Conservation (phyloP, 2,888 invertebrate genomes). For the Xylocampa areola region DNA sequence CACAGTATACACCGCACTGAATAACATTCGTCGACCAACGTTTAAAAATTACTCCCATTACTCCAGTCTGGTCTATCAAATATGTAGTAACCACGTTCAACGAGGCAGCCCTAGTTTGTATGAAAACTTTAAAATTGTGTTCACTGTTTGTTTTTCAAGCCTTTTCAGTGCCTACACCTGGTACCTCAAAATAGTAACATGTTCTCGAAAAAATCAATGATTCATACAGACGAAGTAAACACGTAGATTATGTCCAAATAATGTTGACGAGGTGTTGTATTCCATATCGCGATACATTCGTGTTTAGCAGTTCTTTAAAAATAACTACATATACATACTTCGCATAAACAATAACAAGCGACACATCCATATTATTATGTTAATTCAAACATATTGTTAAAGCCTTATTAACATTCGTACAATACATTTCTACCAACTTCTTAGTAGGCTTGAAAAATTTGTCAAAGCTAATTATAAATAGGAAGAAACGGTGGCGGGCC, state of each 20-base stretch:
- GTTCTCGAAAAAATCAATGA: conserved; percentile 4
- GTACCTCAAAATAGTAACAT: background rate
- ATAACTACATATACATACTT: conserved; percentile 19
- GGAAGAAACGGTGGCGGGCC: conserved; percentile 46
- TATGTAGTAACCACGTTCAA: background rate
- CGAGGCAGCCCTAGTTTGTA: conserved; percentile 12
- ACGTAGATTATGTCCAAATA: background rate
- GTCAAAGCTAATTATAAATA: conserved; percentile 73
- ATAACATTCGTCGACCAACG: background rate
- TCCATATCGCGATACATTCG: conserved; percentile 4
- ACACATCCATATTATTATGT: conserved; percentile 62
- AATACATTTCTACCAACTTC: conserved; percentile 61
- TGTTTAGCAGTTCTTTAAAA: conserved; percentile 11
- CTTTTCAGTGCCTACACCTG: conserved; percentile 24
- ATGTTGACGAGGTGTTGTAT: conserved; percentile 2
- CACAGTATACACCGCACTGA: background rate
- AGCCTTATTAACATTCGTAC: conserved; percentile 68
- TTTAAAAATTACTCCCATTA: background rate
- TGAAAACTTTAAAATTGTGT: conserved; percentile 21
- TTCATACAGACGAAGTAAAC: conserved; percentile 7
- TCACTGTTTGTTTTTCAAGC: conserved; percentile 33
- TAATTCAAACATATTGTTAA: conserved; percentile 56
- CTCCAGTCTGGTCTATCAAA: background rate
- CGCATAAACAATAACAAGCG: conserved; percentile 30
- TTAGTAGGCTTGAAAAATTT: conserved; percentile 61